These are phyloP conservation scores for Drosophila neonasuta DNA, from an alignment of 2,888 invertebrate genomes.

Conservation along the genomic window DNA sequence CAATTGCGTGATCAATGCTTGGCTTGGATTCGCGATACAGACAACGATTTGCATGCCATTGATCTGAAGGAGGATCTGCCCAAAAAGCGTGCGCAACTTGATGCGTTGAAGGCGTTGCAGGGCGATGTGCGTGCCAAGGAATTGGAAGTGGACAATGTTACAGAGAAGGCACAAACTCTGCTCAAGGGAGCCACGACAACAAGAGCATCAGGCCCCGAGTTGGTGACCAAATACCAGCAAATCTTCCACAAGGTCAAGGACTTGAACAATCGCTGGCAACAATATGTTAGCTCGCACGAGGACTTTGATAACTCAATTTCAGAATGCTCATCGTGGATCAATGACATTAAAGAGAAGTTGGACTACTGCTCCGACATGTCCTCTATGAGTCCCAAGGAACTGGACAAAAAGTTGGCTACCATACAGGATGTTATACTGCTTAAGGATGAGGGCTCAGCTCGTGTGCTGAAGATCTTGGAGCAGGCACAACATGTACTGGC, in stretches of 20 bases:
- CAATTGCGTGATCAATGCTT: conserved; percentile 91
- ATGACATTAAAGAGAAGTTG: conserved; percentile 91
- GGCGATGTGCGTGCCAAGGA: conserved; percentile 95
- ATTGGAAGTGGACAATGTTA: conserved; percentile 95
- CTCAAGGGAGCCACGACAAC: conserved; percentile 89
- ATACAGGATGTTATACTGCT: conserved; percentile 93
- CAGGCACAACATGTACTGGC: conserved; percentile 94
- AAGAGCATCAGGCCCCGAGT: conserved; percentile 91
- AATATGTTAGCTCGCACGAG: conserved; percentile 93
- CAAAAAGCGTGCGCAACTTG: conserved; percentile 93
- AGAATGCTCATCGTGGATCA: conserved; percentile 92
- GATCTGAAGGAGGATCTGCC: conserved; percentile 91
- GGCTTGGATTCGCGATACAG: conserved; percentile 93
- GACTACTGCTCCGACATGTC: conserved; percentile 92
- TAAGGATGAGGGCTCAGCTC: conserved; percentile 95
- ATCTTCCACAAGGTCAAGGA: conserved; percentile 95
- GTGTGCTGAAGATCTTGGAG: conserved; percentile 94
- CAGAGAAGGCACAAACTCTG: conserved; percentile 93
- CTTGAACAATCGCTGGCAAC: conserved; percentile 94
- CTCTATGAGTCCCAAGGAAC: conserved; percentile 91
- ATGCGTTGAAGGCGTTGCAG: conserved; percentile 89
- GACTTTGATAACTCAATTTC: conserved; percentile 91
- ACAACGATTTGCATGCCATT: conserved; percentile 92
- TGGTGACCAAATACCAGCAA: conserved; percentile 96
- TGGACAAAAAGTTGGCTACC: conserved; percentile 91